Evolutionary conservation across 2,797 vertebrate species (phyloP).

Genomic region (Eurystomus glaucurus): DNA sequence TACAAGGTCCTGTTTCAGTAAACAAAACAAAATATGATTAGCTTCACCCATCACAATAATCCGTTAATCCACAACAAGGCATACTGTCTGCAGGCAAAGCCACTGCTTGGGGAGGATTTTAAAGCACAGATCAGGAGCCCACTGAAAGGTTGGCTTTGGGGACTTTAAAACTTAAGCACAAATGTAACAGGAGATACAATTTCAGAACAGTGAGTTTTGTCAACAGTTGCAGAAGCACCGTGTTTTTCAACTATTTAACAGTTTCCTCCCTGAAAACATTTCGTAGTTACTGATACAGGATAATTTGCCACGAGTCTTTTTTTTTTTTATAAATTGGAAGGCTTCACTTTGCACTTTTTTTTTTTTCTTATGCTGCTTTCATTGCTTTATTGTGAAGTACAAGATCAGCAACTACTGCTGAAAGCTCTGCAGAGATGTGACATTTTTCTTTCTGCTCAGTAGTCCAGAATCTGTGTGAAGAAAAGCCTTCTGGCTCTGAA

Average conservation of each 20-base stretch:
- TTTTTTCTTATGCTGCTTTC: background rate
- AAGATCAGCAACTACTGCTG: background rate
- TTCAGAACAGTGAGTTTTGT: constrained; percentile 32
- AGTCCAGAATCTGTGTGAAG: background rate
- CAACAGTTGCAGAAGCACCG: background rate
- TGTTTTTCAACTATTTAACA: constrained; percentile 11
- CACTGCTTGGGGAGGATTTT: background rate
- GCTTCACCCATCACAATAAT: background rate
- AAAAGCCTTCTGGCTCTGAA: background rate
- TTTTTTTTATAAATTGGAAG: background rate
- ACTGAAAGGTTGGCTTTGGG: background rate
- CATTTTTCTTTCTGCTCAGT: background rate
- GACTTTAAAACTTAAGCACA: background rate
- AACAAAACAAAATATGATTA: constrained; percentile 38
- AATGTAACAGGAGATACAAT: background rate
- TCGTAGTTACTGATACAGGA: background rate
- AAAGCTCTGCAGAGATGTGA: background rate
- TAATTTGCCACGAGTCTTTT: background rate
- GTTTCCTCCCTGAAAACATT: background rate
- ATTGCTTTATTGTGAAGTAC: background rate
- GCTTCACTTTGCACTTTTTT: background rate
- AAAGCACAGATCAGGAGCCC: background rate
- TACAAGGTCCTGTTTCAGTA: constrained; percentile 41
- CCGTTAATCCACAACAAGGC: constrained; percentile 49
- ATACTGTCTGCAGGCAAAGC: constrained; percentile 9